Conservation (phyloP, 92 coral and sea anemone species). For the Porites divaricata region DNA sequence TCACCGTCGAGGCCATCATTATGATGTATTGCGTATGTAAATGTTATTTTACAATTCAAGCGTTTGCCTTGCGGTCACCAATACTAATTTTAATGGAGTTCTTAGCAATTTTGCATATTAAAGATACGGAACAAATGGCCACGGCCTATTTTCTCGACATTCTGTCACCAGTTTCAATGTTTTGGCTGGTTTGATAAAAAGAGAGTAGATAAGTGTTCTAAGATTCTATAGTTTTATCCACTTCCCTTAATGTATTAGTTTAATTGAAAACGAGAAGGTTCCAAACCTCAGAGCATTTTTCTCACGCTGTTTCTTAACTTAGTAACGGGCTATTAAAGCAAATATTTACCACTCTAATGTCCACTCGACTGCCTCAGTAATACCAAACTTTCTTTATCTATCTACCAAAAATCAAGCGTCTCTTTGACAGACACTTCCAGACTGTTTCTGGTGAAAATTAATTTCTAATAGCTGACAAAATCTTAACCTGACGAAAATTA, state of each 20-base stretch:
- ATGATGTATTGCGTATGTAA: slow-evolving; percentile 17
- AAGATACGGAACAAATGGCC: background rate
- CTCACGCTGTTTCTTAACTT: background rate
- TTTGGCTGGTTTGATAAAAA: slow-evolving; percentile 1
- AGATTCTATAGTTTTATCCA: background rate
- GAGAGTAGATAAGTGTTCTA: background rate
- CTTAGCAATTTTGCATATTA: slow-evolving; percentile 17
- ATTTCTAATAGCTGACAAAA: too few relatives aligned
- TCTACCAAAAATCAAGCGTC: too few relatives aligned
- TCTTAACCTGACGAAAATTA: too few relatives aligned
- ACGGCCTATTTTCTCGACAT: slow-evolving; percentile 4
- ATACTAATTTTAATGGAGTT: slow-evolving; percentile 27
- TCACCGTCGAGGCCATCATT: slow-evolving; percentile 25
- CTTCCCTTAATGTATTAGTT: background rate
- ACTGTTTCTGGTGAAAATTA: too few relatives aligned
- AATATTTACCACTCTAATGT: background rate
- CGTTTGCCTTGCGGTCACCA: background rate
- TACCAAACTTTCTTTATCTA: background rate
- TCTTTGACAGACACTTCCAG: too few relatives aligned
- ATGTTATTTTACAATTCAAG: slow-evolving; percentile 2
- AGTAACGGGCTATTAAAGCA: background rate
- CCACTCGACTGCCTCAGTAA: background rate
- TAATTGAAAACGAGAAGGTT: background rate
- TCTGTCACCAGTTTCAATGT: slow-evolving; percentile 17
- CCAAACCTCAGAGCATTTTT: background rate